Base-by-base conservation (phyloP, 2,797 vertebrate genomes). In the Ispidina lecontei region DNA sequence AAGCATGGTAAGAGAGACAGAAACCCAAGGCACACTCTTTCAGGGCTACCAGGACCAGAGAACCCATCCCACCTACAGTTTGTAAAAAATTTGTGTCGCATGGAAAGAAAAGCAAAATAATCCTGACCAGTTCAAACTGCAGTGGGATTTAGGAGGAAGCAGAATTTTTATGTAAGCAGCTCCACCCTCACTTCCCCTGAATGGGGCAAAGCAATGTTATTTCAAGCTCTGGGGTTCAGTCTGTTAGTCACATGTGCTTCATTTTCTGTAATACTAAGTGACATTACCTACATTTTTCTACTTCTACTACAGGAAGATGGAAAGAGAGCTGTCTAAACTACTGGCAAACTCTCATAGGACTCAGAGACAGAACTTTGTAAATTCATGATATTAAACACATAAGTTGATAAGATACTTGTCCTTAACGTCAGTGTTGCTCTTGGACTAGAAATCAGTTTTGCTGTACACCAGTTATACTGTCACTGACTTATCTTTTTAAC, bases 341-440 rank as follows among this genome's bases (percentile, higher is more conserved):
- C 37, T 8, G 9, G 29, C 8, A 68, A 37, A 63, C 12, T 51
- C 54, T 54, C 31, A 10, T 0, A 10, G 49, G 46, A 68, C 21
- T 21, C 5, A 28, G 14, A 71, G 10, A 23, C 56, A 81, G 26
- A 68, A 46, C 29, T 86, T 49, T 6, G 13, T 20, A 60, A 79
- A 68, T 4, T 29, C 37, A 64, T 43, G 14, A 15, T 55, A 60
- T 43, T 47, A 64, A 82, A 17, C 3, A 39, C 0, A 0, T 0
- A 10, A 5, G 31, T n/a, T 68, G 44, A 33, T 12, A 49, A 43
- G 23, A 39, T 69, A 49, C 22, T 31, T 21, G 1, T 9, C n/a
- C 43, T 76, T 12, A 56, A 59, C 4, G 0, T 5, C 33, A 51
- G 26, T 35, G 6, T 29, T 77, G 28, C 4, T 71, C 51, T 39